Conservation (phyloP, 64 coral and sea anemone genomes). For the Platygyra sinensis region DNA sequence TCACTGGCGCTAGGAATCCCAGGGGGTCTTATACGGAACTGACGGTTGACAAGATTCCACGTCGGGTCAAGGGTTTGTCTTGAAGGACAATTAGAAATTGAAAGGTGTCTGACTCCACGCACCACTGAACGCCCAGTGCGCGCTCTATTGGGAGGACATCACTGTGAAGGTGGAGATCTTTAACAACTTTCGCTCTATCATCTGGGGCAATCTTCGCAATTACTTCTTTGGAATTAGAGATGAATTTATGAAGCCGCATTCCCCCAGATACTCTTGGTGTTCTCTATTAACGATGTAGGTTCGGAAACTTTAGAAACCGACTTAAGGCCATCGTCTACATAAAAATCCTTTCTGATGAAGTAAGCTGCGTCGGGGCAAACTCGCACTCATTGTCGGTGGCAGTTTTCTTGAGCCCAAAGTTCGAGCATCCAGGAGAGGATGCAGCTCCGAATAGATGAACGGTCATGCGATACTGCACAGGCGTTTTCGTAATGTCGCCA, state of each 20-base stretch:
- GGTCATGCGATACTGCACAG: background rate
- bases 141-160: constrained; percentile 26
- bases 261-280: constrained; percentile 20
- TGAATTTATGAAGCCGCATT: constrained; percentile 8
- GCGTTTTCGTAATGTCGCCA: background rate
- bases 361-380: background rate
- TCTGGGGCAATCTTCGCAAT: background rate
- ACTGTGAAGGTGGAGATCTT: constrained; percentile 8
- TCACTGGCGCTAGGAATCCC: constrained; percentile 22
- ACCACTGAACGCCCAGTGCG: constrained; percentile 14
- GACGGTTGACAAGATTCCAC: constrained; percentile 1
- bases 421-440: constrained; percentile 18
- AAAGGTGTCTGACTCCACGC: constrained; percentile 11
- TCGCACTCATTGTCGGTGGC: constrained; percentile 16
- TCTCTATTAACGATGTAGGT: constrained; percentile 21
- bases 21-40: constrained; percentile 25
- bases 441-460: background rate
- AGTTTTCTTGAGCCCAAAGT: constrained; percentile 28
- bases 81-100: background rate
- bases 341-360: background rate
- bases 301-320: constrained; percentile 23
- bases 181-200: constrained; percentile 26
- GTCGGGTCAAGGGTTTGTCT: constrained; percentile 28
- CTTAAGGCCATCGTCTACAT: constrained; percentile 32
- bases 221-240: constrained; percentile 24